These are phyloP conservation scores for Epinephelus malabaricus DNA, from an alignment of 2,797 vertebrate species.

Conservation along the genomic window DNA sequence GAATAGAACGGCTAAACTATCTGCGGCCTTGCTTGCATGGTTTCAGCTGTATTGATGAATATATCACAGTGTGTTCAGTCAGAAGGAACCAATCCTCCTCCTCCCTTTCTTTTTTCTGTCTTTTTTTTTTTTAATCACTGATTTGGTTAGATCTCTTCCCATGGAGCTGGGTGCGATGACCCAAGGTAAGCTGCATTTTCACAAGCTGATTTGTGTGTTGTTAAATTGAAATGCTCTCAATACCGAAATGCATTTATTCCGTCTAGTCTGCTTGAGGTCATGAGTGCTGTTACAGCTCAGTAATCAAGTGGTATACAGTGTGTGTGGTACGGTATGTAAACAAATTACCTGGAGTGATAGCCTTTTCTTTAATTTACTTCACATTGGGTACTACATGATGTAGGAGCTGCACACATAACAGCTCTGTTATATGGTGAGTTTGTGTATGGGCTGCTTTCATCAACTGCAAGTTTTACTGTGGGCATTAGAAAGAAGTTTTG, in stretches of 20 bases:
- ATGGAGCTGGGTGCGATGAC: conserved; percentile 33
- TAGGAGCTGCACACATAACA: background rate
- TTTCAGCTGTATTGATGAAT: conserved; percentile 76
- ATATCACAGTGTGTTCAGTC: conserved; percentile 68
- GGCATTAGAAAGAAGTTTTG: too few relatives aligned
- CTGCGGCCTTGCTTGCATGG: conserved; percentile 60
- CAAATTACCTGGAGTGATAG: background rate
- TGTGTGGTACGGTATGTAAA: conserved; percentile 10
- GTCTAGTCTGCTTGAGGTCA: conserved; percentile 37
- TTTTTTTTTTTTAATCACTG: conserved; percentile 32
- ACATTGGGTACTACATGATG: background rate
- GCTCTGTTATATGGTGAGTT: background rate
- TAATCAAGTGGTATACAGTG: conserved; percentile 23
- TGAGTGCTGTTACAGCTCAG: conserved; percentile 9
- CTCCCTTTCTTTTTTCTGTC: conserved; percentile 13
- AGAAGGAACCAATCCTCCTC: conserved; percentile 60
- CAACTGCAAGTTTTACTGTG: too few relatives aligned
- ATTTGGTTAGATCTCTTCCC: conserved; percentile 38
- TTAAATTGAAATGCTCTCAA: conserved; percentile 44
- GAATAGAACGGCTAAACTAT: conserved; percentile 65
- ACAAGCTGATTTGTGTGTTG: conserved; percentile 10
- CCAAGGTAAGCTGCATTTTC: conserved; percentile 41
- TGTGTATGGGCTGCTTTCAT: background rate
- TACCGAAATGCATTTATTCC: conserved; percentile 36
- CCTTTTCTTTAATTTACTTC: background rate